Evolutionary conservation across 2,797 vertebrate genomes (phyloP), one percentile per base, ranked within the genome.

Genomic region (Sphenodon punctatus): DNA sequence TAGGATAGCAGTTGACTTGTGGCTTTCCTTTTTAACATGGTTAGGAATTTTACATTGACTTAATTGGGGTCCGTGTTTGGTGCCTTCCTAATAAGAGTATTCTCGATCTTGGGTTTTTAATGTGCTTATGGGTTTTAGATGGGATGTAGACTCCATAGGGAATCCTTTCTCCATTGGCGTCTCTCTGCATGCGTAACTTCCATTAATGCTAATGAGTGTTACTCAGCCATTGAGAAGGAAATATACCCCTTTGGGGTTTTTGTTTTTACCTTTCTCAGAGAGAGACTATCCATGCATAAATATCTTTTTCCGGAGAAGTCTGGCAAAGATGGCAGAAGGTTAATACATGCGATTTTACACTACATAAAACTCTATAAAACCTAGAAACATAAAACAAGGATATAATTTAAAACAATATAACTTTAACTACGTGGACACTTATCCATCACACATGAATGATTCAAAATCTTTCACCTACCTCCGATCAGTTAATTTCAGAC

Each of bases 341-440:
- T 94, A 95, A 95, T 93, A 70, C 56, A 89, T 87, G 84, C 84
- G 84, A 90, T 93, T 95, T 94, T 94, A 91, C 79, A 89, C 86
- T 93, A 92, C 87, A 92, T 94, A 94, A 95, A 95, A 88, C 71
- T 88, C 82, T 85, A 55, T 92, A 91, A 94, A 95, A 93, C 79
- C 63, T 85, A 78, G 88, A 93, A 94, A 92, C 89, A 89, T 94
- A 93, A 91, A 94, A 91, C 63, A 89, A 91, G 89, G 70, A 87
- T 93, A 75, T 95, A 94, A 94, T 94, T 95, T 94, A 90, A 92
- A 93, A 89, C 80, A 92, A 84, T 93, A 84, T 94, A 91, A 90
- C 91, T 95, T 93, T 94, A 94, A 94, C 89, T 92, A 78, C 45
- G 72, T 42, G 64, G 88, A n/a, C 73, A 89, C 86, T 93, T 92